A percentile compares a stretch with the other conserved stretches of the same genome.
Evolutionary conservation across 2,888 invertebrate genomes (phyloP).

Genomic region (Dioctria linearis): DNA sequence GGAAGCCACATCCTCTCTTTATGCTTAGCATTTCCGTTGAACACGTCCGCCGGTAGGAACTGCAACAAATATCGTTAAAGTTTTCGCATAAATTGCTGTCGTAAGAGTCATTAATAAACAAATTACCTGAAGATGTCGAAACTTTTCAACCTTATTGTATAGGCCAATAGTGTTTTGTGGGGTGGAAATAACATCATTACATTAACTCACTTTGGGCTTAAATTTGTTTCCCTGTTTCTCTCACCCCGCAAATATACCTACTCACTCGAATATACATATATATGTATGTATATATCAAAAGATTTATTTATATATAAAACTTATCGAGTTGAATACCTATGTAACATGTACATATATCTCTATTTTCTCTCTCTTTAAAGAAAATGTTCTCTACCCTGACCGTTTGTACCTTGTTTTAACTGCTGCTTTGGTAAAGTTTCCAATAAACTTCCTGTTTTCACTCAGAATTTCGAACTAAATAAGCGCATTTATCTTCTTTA

Average conservation of each 20-base stretch:
- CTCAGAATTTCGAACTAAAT: constrained; percentile 20
- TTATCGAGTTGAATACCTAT: not conserved
- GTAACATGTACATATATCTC: not conserved
- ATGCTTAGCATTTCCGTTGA: constrained; percentile 61
- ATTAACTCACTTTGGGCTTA: constrained; percentile 25
- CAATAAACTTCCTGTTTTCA: constrained; percentile 42
- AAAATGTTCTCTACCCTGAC: constrained; percentile 4
- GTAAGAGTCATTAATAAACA: constrained; percentile 56
- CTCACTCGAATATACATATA: too few species aligned
- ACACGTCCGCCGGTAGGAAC: constrained; percentile 62
- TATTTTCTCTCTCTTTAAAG: not conserved
- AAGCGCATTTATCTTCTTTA: constrained; percentile 40
- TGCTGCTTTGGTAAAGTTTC: constrained; percentile 6
- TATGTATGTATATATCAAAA: not conserved
- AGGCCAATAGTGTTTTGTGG: constrained; percentile 7
- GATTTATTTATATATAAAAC: constrained; percentile 43
- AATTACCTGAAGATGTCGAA: constrained; percentile 54
- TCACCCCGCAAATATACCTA: not conserved
- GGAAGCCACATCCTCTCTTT: constrained; percentile 49
- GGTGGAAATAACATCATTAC: constrained; percentile 24
- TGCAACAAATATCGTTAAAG: constrained; percentile 68
- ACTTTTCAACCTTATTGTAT: constrained; percentile 50
- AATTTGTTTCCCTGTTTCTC: not conserved
- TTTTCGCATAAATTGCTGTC: constrained; percentile 70
- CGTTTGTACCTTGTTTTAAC: not conserved